Conservation (phyloP, 2,888 invertebrate species). For the Meteorus colon region DNA sequence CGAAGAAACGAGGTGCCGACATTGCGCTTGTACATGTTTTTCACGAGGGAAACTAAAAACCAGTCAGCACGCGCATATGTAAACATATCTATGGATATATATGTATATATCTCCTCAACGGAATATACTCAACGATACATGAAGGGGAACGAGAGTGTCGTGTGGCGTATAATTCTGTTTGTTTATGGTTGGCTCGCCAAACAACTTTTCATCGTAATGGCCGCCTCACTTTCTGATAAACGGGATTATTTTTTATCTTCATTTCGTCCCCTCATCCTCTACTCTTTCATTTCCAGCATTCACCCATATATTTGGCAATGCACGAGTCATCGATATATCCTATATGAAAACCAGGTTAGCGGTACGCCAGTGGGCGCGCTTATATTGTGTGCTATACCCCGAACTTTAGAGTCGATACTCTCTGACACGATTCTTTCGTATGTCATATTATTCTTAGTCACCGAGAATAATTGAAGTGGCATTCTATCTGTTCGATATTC, state of each 20-base stretch:
- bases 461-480: too few species aligned
- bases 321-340: neutral
- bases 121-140: slow-evolving; percentile 50
- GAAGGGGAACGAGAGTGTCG: slow-evolving; percentile 56
- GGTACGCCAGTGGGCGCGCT: too few species aligned
- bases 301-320: neutral
- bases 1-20: neutral
- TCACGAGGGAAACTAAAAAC: slow-evolving; percentile 54
- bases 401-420: too few species aligned
- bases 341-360: too few species aligned
- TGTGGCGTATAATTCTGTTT: slow-evolving; percentile 69
- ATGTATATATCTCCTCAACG: slow-evolving; percentile 37
- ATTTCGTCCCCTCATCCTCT: slow-evolving; percentile 27
- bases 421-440: too few species aligned
- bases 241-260: slow-evolving; percentile 47
- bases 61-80: slow-evolving; percentile 42
- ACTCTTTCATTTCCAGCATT: slow-evolving; percentile 34
- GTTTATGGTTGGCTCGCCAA: slow-evolving; percentile 67
- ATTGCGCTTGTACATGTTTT: slow-evolving; percentile 39
- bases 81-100: slow-evolving; percentile 22
- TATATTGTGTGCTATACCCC: too few species aligned
- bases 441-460: too few species aligned
- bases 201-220: slow-evolving; percentile 71
- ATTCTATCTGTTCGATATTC: too few species aligned
- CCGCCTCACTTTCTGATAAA: slow-evolving; percentile 67